Base-by-base conservation (phyloP, 2,888 invertebrate genomes). In the Luperina testacea region DNA sequence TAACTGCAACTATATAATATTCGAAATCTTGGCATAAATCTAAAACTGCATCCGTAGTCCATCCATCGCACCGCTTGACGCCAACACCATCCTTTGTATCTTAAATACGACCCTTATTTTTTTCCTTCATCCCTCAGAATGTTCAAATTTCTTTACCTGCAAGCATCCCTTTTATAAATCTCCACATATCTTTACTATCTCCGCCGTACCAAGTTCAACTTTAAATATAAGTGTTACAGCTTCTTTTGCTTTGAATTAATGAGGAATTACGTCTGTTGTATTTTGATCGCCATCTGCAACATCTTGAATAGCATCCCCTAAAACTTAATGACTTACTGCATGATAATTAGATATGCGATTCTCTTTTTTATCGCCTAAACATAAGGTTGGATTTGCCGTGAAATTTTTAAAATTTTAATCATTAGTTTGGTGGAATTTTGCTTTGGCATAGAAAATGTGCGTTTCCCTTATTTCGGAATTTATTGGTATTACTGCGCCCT, bases 121-220 rank as follows among this genome's bases (percentile, higher is more conserved):
- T 96, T 96, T 94, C 92, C 75, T 92, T 92, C 95, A 95, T 95
- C 97, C 97, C 96, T 96, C 93, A 94, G 93, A 96, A 95, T 94
- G 96, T 96, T 97, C 94, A 93, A 96, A 96, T 96, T 96, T 96
- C 95, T 95, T 93, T 97, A 97, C 97, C 97, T 97, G 97, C 95
- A 91, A 87, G 82, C 90, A 91, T 90, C 91, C 92, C 89, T 91
- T 85, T 81, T 20, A 48, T 72, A 59, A 11, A 64, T 45, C 53
- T 27, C 24, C 61, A 82, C 88, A 2, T 89, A 94, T 76, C 81
- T 89, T 87, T 72, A 32, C 38, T 32, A 68, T 15, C 0, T 0
- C 9, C 20, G 2, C 13, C 63, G 80, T 75, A 72, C 53, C 0
- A 94, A 88, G 38, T 78, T 91, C 82, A 88, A 87, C 91, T 85